Conservation (phyloP, 2,888 invertebrate species). For the Torymus auratus region DNA sequence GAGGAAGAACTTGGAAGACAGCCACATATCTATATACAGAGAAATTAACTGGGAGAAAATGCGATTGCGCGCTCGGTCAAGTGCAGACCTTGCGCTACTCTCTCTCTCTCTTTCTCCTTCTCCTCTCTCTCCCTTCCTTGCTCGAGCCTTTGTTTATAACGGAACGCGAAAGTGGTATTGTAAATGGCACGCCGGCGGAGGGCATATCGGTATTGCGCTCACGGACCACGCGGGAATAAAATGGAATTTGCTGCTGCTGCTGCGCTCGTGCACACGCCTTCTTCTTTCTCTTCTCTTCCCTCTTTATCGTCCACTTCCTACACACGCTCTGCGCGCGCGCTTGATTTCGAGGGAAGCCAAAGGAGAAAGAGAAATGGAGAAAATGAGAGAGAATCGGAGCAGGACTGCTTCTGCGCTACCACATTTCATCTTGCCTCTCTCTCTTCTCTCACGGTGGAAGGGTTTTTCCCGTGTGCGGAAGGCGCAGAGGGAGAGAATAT, state of each 20-base stretch:
- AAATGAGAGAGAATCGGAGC: conserved; percentile 15
- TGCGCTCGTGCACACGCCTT: not conserved
- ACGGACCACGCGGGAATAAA: conserved; percentile 30
- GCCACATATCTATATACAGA: not conserved
- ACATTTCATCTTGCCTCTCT: conserved; percentile 56
- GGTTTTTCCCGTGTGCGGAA: conserved; percentile 45
- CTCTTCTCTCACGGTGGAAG: conserved; percentile 38
- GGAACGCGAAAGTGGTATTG: conserved; percentile 53
- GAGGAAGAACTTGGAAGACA: conserved; percentile 27
- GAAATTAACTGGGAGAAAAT: conserved; percentile 41
- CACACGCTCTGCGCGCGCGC: not conserved
- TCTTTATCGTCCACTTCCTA: conserved; percentile 14
- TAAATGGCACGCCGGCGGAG: conserved; percentile 23
- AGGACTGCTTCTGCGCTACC: conserved; percentile 41
- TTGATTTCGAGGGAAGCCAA: conserved; percentile 20
- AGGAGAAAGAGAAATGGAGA: not conserved
- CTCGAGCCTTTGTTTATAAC: conserved; percentile 50
- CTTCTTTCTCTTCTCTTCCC: not conserved
- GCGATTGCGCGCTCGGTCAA: conserved; percentile 47
- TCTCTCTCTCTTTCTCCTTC: too few species aligned
- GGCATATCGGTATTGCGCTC: conserved; percentile 48
- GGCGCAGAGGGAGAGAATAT: conserved; percentile 50
- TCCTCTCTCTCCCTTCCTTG: not conserved
- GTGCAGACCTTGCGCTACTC: conserved; percentile 40
- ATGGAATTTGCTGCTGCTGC: conserved; percentile 45